Evolutionary conservation across 2,797 vertebrate genomes (phyloP), one percentile per base, ranked within the genome.

Genomic region (Heterohyrax brucei): DNA sequence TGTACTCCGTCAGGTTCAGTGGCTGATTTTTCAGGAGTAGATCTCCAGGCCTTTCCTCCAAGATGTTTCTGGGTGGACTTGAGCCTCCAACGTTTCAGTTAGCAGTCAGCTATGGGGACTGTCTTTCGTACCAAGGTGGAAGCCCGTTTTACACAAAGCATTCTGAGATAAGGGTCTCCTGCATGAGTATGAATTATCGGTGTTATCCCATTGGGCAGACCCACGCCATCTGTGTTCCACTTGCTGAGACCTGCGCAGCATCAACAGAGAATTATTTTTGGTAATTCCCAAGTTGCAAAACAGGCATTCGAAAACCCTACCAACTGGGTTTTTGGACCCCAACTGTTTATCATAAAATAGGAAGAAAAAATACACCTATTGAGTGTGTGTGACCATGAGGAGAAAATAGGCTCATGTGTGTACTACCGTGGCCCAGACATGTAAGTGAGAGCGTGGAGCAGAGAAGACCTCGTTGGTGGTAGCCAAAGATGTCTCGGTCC

Each of bases 131-230:
- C 19, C 4, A 21, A 7, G 48, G 21, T 46, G 59, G 19, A 72
- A 28, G 13, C 14, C 1, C 72, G 16, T 5, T 1, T 77, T 61
- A 50, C 21, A 26, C 56, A 89, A 19, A 89, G 30, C 77, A 64
- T 80, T 13, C 61, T 22, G 30, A 70, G 44, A 7, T 16, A 62
- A 62, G 24, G 22, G 44, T n/a, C 30, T 66, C 48, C 53, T 14
- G 33, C 0, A 0, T 7, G 72, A 73, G 7, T 2, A n/a, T 26
- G 10, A 59, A 10, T n/a, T 0, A 24, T 19, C 0, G 0, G 24
- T 39, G 24, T 33, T 4, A 5, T 0, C 44, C 53, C 64, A 53
- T 6, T 92, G 3, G 78, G 75, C 30, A 22, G 21, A 16, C 44
- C 62, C 26, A 0, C 53, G 64, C 1, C 10, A 4, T 39, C 19